Percentiles rank a stretch among this genome's conserved stretches.
Conservation (phyloP, 2,113 vertebrate genomes). For the Mastomys coucha region DNA sequence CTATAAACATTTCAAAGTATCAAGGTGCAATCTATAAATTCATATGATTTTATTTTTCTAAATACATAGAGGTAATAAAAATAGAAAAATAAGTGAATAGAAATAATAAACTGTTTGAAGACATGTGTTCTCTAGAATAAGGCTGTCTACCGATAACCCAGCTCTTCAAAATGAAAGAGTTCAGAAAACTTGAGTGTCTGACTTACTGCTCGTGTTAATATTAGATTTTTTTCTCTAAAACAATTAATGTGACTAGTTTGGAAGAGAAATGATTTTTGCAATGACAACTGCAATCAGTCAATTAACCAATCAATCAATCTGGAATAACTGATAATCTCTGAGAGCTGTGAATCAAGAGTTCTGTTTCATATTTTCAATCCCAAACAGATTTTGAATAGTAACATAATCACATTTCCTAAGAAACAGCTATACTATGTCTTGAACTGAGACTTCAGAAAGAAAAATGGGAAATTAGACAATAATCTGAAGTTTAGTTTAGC, state of each 20-base stretch:
- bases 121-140: background rate
- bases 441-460: background rate
- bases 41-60: background rate
- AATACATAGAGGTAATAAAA: background rate
- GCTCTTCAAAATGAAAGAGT: background rate
- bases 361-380: background rate
- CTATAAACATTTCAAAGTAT: background rate
- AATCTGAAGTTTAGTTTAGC: background rate
- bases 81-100: no score
- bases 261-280: background rate
- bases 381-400: background rate
- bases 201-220: background rate
- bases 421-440: background rate
- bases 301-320: background rate
- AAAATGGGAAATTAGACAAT: background rate
- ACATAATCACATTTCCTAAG: background rate
- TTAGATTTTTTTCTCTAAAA: conserved; percentile 17
- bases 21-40: background rate
- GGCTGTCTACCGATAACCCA: background rate
- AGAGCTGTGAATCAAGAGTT: background rate
- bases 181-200: conserved; percentile 10
- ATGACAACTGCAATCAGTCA: background rate
- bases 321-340: background rate
- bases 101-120: conserved; percentile 29
- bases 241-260: background rate